phyloP scores from a whole-genome alignment of 2,797 vertebrate genomes.

The Chelon labrosus region DNA sequence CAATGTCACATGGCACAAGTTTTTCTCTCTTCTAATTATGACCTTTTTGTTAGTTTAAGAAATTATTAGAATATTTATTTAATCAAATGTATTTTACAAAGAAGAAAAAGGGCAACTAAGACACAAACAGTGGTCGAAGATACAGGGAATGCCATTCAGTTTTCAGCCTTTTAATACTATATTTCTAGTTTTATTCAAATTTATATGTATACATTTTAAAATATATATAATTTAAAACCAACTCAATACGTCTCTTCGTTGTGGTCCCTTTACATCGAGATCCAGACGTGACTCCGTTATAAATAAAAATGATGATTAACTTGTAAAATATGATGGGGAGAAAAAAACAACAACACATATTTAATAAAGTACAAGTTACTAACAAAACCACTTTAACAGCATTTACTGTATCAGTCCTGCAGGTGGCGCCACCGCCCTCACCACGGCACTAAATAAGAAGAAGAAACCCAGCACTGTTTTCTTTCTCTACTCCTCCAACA shows the following conservation, averaged over 20 bases:
- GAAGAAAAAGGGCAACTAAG: background rate
- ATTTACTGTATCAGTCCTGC: background rate
- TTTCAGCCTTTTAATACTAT: background rate
- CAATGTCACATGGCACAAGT: conserved; percentile 13
- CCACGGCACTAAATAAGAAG: conserved; percentile 4
- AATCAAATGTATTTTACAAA: background rate
- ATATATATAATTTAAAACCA: background rate
- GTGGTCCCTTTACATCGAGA: rapidly evolving
- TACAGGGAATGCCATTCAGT: background rate
- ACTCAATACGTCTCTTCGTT: rapidly evolving
- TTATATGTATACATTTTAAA: background rate
- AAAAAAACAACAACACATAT: background rate
- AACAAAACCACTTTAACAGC: background rate
- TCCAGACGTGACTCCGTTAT: rapidly evolving
- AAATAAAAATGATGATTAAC: background rate
- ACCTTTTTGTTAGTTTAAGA: conserved; percentile 9
- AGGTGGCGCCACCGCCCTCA: conserved; percentile 26
- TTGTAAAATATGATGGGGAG: background rate
- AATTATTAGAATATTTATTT: background rate
- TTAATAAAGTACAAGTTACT: background rate
- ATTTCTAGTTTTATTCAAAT: background rate
- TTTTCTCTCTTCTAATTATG: background rate
- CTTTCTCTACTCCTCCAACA: conserved; percentile 49
- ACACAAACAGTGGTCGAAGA: background rate
- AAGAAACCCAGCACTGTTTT: conserved; percentile 23